These are phyloP conservation scores for Zoanthus solanderi DNA, from an alignment of 92 coral and sea anemone species.

Conservation along the genomic window DNA sequence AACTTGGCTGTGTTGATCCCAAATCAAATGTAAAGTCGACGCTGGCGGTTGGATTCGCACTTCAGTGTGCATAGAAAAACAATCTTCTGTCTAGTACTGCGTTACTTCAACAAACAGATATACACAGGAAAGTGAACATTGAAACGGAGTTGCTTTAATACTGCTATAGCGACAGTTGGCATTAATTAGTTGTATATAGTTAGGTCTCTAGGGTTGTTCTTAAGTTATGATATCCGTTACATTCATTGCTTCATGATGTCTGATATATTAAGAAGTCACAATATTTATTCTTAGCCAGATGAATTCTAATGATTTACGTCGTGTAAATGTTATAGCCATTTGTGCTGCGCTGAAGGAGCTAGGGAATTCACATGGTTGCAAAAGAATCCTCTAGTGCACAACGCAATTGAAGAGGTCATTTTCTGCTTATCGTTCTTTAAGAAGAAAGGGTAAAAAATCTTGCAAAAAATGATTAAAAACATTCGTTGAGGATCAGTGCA, in stretches of 20 bases:
- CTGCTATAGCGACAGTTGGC: not conserved
- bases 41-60: not conserved
- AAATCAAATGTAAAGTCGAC: not conserved
- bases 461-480: not conserved
- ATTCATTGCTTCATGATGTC: not conserved
- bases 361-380: not conserved
- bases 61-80: not conserved
- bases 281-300: slow-evolving; percentile 35
- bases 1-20: not conserved
- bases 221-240: slow-evolving; percentile 36
- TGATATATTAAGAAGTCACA: slow-evolving; percentile 12
- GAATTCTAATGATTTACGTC: not conserved
- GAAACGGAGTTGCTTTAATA: not conserved
- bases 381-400: no score
- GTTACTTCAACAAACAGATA: not conserved
- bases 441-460: not conserved
- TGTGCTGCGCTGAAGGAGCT: not conserved
- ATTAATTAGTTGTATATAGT: slow-evolving; percentile 21
- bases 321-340: not conserved
- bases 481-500: slow-evolving; percentile 1
- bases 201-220: slow-evolving; percentile 9
- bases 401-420: no score
- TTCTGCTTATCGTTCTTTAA: not conserved
- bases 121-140: not conserved
- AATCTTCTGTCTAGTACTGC: not conserved